Evolutionary conservation across 2,888 invertebrate genomes (phyloP).

Genomic region (Andrena praecox): DNA sequence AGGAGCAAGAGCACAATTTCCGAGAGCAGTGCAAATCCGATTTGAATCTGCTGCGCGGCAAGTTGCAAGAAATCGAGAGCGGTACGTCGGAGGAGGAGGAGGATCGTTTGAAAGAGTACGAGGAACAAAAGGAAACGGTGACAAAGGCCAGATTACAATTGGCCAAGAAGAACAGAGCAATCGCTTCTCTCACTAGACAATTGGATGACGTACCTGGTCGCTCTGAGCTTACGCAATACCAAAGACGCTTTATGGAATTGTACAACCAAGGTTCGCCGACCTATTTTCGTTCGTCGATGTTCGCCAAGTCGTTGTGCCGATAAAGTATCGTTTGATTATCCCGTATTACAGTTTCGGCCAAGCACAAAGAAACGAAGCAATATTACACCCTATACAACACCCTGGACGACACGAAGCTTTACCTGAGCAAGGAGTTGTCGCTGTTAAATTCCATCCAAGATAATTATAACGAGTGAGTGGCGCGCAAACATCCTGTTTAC

Average conservation of each 20-base stretch:
- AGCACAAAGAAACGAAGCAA: constrained; percentile 98
- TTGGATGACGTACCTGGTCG: constrained; percentile 97
- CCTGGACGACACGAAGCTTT: constrained; percentile 96
- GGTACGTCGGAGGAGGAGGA: constrained; percentile 85
- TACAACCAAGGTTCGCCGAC: constrained; percentile 93
- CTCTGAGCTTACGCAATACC: constrained; percentile 97
- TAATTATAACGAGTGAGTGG: constrained; percentile 92
- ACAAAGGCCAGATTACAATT: constrained; percentile 88
- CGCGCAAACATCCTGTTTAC: constrained; percentile 12
- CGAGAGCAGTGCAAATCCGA: constrained; percentile 91
- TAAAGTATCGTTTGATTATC: constrained; percentile 18
- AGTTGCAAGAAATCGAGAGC: constrained; percentile 84
- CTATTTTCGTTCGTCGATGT: constrained; percentile 18
- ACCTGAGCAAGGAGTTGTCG: constrained; percentile 95
- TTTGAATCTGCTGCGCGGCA: constrained; percentile 86
- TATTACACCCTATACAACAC: constrained; percentile 98
- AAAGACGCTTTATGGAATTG: constrained; percentile 97
- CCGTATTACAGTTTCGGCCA: constrained; percentile 92
- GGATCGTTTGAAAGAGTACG: constrained; percentile 86
- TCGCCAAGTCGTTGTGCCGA: neutral
- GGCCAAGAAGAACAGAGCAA: constrained; percentile 92
- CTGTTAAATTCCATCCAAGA: constrained; percentile 95
- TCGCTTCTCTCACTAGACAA: constrained; percentile 93
- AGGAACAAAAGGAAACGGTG: constrained; percentile 88
- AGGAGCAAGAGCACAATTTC: constrained; percentile 90